Percentiles rank a stretch among this genome's conserved stretches.
Conservation (phyloP, 2,888 invertebrate genomes). For the Odontocolon sp. region DNA sequence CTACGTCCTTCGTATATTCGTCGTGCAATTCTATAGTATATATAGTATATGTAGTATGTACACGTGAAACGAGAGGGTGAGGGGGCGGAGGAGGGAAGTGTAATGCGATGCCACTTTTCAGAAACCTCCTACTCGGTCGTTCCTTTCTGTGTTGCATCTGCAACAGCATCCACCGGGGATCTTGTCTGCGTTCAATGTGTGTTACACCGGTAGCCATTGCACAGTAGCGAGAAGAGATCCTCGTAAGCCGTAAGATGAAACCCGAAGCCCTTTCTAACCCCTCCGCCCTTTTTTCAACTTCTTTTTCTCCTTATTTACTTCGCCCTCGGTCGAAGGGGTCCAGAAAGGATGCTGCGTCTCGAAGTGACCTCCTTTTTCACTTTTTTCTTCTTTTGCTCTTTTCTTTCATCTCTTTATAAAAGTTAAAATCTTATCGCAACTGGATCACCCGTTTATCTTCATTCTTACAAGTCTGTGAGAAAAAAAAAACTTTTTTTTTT, state of each 20-base stretch:
- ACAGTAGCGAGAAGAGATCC: conserved; percentile 70
- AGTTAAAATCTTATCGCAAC: conserved; percentile 1
- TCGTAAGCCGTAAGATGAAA: conserved; percentile 73
- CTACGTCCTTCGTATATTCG: conserved; percentile 5
- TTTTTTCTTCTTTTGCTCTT: neutral
- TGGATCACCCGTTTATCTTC: neutral
- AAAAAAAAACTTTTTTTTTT: conserved; percentile 1
- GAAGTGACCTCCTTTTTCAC: neutral
- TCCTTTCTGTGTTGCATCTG: conserved; percentile 38
- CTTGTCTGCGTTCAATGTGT: conserved; percentile 22
- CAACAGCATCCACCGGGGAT: conserved; percentile 24
- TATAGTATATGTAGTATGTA: conserved; percentile 21
- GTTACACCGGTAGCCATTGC: conserved; percentile 46
- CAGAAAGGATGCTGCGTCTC: conserved; percentile 11
- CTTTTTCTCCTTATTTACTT: conserved; percentile 18
- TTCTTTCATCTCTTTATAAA: conserved; percentile 1
- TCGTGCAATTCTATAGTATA: conserved; percentile 38
- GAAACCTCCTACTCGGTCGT: conserved; percentile 57
- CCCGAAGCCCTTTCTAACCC: conserved; percentile 52
- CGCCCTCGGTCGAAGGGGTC: conserved; percentile 21
- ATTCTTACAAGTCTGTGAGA: neutral
- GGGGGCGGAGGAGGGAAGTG: conserved; percentile 62
- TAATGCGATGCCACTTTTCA: conserved; percentile 66
- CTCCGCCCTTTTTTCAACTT: conserved; percentile 7
- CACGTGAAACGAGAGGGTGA: conserved; percentile 27